Evolutionary conservation across 2,113 vertebrate species (phyloP).

Genomic region (Leucoraja erinaceus): DNA sequence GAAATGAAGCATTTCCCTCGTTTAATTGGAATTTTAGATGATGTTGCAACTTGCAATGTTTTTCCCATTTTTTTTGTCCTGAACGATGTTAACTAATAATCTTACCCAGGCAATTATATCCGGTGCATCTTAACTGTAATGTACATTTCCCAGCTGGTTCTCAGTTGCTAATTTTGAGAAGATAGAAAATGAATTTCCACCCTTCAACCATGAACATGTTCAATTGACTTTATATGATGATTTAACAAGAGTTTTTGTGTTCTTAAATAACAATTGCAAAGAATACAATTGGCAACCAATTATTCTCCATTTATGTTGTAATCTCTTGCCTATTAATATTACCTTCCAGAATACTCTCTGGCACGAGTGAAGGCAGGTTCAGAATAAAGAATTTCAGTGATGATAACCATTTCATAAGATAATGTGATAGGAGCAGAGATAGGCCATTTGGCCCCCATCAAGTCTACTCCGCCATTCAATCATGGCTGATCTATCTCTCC

Average conservation of each 20-base stretch:
- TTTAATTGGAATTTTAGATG: background rate
- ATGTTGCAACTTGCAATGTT: background rate
- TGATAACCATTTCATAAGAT: background rate
- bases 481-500: too few relatives aligned
- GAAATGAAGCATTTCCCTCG: background rate
- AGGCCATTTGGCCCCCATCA: too few relatives aligned
- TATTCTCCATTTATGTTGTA: background rate
- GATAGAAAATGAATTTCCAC: background rate
- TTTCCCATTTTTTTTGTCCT: slow-evolving; percentile 22
- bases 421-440: too few relatives aligned
- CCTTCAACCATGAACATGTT: background rate
- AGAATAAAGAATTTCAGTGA: background rate
- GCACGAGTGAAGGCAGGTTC: background rate
- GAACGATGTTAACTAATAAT: background rate
- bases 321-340: background rate
- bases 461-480: too few relatives aligned
- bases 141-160: background rate
- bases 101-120: background rate
- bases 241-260: background rate
- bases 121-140: background rate
- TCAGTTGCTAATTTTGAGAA: background rate
- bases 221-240: background rate
- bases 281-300: background rate
- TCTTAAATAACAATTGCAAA: background rate
- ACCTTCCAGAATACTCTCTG: background rate